Conservation (phyloP, 2,888 invertebrate species). For the Sinotaia quadrata region DNA sequence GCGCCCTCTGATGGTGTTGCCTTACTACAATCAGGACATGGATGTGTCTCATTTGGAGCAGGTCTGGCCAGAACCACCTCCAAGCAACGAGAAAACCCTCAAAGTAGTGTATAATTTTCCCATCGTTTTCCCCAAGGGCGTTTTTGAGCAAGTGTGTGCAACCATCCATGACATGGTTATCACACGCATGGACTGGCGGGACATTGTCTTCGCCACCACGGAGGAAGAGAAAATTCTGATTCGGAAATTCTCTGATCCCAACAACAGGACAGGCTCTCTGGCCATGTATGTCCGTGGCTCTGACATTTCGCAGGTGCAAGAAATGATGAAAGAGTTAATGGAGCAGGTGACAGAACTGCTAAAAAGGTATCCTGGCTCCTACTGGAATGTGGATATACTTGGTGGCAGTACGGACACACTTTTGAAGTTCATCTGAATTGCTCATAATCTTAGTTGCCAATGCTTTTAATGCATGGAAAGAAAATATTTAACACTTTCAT, state of each 20-base stretch:
- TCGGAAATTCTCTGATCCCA: slow-evolving; percentile 28
- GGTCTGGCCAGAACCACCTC: slow-evolving; percentile 47
- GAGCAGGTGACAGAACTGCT: slow-evolving; percentile 50
- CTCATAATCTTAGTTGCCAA: background rate
- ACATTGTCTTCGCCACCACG: slow-evolving; percentile 56
- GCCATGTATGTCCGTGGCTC: slow-evolving; percentile 36
- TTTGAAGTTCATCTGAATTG: slow-evolving; percentile 1
- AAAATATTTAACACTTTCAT: too few species aligned
- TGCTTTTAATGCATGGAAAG: too few species aligned
- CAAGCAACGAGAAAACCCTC: slow-evolving; percentile 39
- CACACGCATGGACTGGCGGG: slow-evolving; percentile 62
- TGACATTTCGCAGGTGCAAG: slow-evolving; percentile 39
- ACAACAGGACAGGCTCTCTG: slow-evolving; percentile 11
- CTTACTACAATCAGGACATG: slow-evolving; percentile 61
- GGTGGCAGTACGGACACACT: slow-evolving; percentile 21
- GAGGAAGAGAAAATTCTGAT: slow-evolving; percentile 50
- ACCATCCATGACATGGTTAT: slow-evolving; percentile 57
- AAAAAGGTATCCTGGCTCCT: slow-evolving; percentile 49
- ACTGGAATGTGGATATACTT: slow-evolving; percentile 48
- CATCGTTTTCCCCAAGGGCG: slow-evolving; percentile 51
- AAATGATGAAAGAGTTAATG: slow-evolving; percentile 48
- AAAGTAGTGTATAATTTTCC: slow-evolving; percentile 49
- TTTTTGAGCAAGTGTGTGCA: slow-evolving; percentile 52
- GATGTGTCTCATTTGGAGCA: slow-evolving; percentile 45
- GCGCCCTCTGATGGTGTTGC: slow-evolving; percentile 63